Evolutionary conservation across 1,140 invertebrate species (phyloP).

Genomic region (Mycetomoellerius zeteki): DNA sequence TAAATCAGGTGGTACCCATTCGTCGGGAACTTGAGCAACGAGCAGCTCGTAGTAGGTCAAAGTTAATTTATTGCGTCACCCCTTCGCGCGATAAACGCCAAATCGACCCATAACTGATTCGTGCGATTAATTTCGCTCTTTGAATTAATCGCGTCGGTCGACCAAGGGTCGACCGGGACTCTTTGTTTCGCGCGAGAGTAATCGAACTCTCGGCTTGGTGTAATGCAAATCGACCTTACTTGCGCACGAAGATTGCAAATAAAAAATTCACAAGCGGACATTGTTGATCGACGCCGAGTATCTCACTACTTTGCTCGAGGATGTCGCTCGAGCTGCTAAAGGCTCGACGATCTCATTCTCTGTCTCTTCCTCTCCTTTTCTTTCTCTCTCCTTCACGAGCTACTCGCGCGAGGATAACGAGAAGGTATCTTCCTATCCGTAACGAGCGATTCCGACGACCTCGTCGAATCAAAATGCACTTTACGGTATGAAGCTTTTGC

Average conservation of each 20-base stretch:
- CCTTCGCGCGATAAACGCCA: constrained; percentile 18
- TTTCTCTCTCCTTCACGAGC: not conserved
- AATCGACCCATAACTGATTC: constrained; percentile 13
- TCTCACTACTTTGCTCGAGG: constrained; percentile 39
- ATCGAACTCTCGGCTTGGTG: not conserved
- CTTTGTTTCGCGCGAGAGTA: constrained; percentile 24
- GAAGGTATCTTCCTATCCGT: constrained; percentile 39
- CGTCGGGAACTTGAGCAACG: constrained; percentile 46
- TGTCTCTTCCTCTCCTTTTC: not conserved
- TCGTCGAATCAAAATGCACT: constrained; percentile 53
- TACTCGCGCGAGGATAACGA: constrained; percentile 64
- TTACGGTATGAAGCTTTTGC: constrained; percentile 15
- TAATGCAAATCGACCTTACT: constrained; percentile 27
- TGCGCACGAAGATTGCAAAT: not conserved
- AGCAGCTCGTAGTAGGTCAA: constrained; percentile 6
- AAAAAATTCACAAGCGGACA: constrained; percentile 6
- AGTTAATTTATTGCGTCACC: constrained; percentile 52
- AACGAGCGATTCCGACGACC: constrained; percentile 59
- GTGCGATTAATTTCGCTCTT: constrained; percentile 7
- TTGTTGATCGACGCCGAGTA: constrained; percentile 9
- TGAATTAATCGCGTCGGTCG: constrained; percentile 2
- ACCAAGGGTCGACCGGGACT: not conserved
- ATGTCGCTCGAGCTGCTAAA: constrained; percentile 53
- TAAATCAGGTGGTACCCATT: constrained; percentile 49
- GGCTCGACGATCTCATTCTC: constrained; percentile 52